Percentiles rank a stretch among this genome's conserved stretches.
Evolutionary conservation across 2,888 invertebrate species (phyloP).

Genomic region (Drosophila setosimentum): DNA sequence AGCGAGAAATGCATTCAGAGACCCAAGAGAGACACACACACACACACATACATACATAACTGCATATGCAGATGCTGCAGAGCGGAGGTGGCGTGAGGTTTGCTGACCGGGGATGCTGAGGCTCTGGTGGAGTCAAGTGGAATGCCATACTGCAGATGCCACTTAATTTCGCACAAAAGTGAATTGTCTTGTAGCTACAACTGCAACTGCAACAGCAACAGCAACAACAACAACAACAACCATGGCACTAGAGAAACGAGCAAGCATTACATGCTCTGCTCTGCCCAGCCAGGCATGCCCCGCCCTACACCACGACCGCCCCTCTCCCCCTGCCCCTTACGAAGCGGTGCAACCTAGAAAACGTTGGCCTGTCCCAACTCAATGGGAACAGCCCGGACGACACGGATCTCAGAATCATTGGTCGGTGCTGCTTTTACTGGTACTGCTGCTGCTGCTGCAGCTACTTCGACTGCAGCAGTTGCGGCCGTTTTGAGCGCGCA

Average conservation of each 20-base stretch:
- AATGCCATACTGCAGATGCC: constrained; percentile 81
- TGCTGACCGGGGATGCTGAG: constrained; percentile 24
- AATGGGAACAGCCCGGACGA: constrained; percentile 63
- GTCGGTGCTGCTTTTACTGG: constrained; percentile 18
- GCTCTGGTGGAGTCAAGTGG: constrained; percentile 74
- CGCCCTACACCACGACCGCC: constrained; percentile 37
- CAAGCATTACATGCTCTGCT: constrained; percentile 75
- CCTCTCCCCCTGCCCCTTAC: too few relatives aligned
- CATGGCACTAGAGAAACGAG: constrained; percentile 73
- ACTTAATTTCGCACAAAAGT: constrained; percentile 84
- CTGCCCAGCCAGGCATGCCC: constrained; percentile 49
- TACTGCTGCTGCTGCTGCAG: constrained; percentile 28
- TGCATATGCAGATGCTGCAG: constrained; percentile 33
- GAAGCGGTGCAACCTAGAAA: constrained; percentile 68
- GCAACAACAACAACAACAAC: constrained; percentile 43
- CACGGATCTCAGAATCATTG: constrained; percentile 55
- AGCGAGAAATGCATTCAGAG: constrained; percentile 62
- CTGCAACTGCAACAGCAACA: constrained; percentile 54
- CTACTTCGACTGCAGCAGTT: constrained; percentile 32
- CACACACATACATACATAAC: constrained; percentile 5
- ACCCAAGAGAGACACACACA: constrained; percentile 19
- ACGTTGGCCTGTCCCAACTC: constrained; percentile 56
- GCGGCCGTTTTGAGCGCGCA: constrained; percentile 70
- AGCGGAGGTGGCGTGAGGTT: background rate
- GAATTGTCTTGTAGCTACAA: constrained; percentile 83